Evolutionary conservation across 2,797 vertebrate species (phyloP).

Genomic region (Anolis apletophallus): DNA sequence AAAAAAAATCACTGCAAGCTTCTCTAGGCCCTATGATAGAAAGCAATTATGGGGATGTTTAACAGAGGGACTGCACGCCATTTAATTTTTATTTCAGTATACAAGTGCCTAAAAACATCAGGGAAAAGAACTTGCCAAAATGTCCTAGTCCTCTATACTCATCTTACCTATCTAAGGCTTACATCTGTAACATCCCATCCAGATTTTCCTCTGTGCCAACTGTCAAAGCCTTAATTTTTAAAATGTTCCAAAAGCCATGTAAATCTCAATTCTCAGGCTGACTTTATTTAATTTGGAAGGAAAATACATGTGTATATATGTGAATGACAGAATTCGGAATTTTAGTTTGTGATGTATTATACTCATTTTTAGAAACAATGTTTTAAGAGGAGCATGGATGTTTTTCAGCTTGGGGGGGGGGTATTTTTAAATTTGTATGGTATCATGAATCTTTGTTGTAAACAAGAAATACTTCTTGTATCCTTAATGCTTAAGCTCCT

Average conservation of each 20-base stretch:
- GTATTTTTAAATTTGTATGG: not conserved
- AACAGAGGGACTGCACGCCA: not conserved
- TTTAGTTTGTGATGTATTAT: not conserved
- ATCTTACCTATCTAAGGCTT: not conserved
- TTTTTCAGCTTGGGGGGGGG: not conserved
- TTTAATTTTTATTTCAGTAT: not conserved
- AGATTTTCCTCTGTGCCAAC: not conserved
- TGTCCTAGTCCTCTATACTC: not conserved
- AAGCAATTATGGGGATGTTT: not conserved
- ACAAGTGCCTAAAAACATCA: not conserved
- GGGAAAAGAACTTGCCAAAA: not conserved
- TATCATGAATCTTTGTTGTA: not conserved
- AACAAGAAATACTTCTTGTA: slow-evolving; percentile 19
- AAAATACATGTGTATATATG: not conserved
- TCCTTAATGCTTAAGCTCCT: slow-evolving; percentile 31
- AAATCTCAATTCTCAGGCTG: not conserved
- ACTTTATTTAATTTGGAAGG: not conserved
- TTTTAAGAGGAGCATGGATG: not conserved
- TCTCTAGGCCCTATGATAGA: not conserved
- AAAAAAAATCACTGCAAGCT: not conserved
- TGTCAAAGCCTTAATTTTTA: not conserved
- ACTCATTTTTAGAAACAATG: not conserved
- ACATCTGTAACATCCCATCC: not conserved
- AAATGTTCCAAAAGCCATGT: not conserved
- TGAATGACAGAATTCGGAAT: not conserved